Evolutionary conservation across 2,113 vertebrate genomes (phyloP).

Genomic region (Calidris pugnax): DNA sequence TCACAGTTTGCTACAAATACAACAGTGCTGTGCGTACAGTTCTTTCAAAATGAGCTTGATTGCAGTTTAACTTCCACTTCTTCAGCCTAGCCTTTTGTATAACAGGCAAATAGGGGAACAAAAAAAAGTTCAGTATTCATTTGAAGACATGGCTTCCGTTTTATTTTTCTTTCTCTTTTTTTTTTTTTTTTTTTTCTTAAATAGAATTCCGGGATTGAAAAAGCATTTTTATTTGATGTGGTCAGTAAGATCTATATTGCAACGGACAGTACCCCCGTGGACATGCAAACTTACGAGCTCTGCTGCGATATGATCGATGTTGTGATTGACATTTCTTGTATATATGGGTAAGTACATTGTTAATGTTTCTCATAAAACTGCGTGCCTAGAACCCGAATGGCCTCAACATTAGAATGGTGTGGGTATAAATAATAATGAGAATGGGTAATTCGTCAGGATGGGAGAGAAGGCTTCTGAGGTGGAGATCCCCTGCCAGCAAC

Average conservation of each 20-base stretch:
- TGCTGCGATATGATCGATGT: constrained; percentile 92
- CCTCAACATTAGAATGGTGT: not conserved
- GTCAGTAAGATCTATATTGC: constrained; percentile 90
- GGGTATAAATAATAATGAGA: not conserved
- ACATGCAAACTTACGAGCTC: constrained; percentile 87
- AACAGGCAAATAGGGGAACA: not conserved
- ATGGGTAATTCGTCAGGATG: not conserved
- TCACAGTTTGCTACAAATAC: not conserved
- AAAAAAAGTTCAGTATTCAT: not conserved
- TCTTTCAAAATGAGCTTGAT: not conserved
- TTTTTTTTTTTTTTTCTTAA: constrained; percentile 21
- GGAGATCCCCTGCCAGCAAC: not conserved
- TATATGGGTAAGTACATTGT: constrained; percentile 83
- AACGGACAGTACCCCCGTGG: constrained; percentile 87
- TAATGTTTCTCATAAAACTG: not conserved
- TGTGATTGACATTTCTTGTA: constrained; percentile 88
- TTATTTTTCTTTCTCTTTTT: not conserved
- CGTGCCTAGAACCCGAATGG: not conserved
- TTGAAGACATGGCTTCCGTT: not conserved
- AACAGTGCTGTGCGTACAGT: not conserved
- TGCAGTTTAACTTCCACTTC: not conserved
- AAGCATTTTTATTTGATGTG: constrained; percentile 89
- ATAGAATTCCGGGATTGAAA: constrained; percentile 90
- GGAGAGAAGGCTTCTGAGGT: not conserved
- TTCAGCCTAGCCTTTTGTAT: not conserved